Base-by-base conservation (phyloP, 1,140 invertebrate genomes). In the Teleopsis dalmanni region DNA sequence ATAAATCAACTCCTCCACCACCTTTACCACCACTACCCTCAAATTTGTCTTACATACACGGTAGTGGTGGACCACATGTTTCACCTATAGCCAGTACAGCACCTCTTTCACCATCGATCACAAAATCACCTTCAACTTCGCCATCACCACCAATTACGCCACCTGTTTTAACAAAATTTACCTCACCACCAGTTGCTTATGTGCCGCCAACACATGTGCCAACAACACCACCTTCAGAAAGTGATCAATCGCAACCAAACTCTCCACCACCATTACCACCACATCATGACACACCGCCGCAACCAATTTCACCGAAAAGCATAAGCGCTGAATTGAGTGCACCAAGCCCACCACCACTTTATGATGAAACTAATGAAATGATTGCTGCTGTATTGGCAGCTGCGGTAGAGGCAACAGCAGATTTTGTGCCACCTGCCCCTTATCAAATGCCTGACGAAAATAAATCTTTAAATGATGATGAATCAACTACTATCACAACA, bases 401-500 rank as follows among this genome's bases (percentile, higher is more conserved):
- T 8, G 41, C 42, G n/a, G 34, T 40, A 4, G 47, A 52, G 51
- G 33, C 52, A 59, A 35, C 25, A 1, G 50, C 50, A 25, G n/a
- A n/a, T n/a, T n/a, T n/a, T n/a, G n/a, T n/a, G n/a, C n/a, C n/a
- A n/a, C n/a, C n/a, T n/a, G n/a, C n/a, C n/a, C n/a, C n/a, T n/a
- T 26, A 48, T 22, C 25, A 52, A 34, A 50, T 36, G 48, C 35
- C 38, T 19, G 50, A 52, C 14, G 50, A 52, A 26, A 48, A 33
- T 27, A 47, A 22, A 37, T 67, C 35, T 48, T 61, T 37, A 16
- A 61, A 63, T 25, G 65, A 68, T 37, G 65, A 68, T 42, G 64
- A 67, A 48, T 68, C 65, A 11, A 68, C 65, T 4, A 68, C 65
- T 6, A 68, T 68, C 10, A 68, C 65, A 9, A 68, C 65, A 6